phyloP scores from a whole-genome alignment of 2,113 vertebrate genomes.

The Phylloscopus trochiloides region DNA sequence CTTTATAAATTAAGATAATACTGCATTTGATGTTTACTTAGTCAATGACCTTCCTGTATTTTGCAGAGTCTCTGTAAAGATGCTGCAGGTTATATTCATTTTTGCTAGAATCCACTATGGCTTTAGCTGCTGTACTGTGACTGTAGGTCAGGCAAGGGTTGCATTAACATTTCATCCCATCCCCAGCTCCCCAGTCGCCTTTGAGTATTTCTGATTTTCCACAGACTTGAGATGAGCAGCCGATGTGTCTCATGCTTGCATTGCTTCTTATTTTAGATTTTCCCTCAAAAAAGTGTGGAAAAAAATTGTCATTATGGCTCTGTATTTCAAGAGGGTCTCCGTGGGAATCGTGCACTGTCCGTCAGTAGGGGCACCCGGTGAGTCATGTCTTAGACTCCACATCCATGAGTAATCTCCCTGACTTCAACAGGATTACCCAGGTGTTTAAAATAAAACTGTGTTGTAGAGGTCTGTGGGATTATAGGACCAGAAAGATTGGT shows the following conservation, averaged over 20 bases:
- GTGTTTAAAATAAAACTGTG: constrained; percentile 40
- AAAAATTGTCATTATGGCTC: not conserved
- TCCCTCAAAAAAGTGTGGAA: not conserved
- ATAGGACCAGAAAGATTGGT: not conserved
- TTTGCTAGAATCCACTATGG: not conserved
- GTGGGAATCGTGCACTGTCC: not conserved
- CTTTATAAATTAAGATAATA: not conserved
- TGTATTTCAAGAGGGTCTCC: not conserved
- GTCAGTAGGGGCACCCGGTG: not conserved
- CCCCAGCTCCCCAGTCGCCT: fast-evolving
- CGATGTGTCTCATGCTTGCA: fast-evolving
- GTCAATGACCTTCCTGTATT: not conserved
- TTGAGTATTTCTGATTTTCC: constrained; percentile 6
- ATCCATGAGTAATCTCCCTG: not conserved
- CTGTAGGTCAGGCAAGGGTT: constrained; percentile 6
- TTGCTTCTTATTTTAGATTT: not conserved
- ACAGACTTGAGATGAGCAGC: not conserved
- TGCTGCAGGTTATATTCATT: not conserved
- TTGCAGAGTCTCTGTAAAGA: not conserved
- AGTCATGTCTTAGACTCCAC: not conserved
- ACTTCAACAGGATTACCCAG: constrained; percentile 24
- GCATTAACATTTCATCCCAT: constrained; percentile 14
- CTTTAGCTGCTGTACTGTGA: not conserved
- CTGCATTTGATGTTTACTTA: not conserved
- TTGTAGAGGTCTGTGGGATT: constrained; percentile 14